Evolutionary conservation across 2,113 vertebrate species (phyloP), one percentile per base, ranked within the genome.

Genomic region (Alaudala cheleensis): DNA sequence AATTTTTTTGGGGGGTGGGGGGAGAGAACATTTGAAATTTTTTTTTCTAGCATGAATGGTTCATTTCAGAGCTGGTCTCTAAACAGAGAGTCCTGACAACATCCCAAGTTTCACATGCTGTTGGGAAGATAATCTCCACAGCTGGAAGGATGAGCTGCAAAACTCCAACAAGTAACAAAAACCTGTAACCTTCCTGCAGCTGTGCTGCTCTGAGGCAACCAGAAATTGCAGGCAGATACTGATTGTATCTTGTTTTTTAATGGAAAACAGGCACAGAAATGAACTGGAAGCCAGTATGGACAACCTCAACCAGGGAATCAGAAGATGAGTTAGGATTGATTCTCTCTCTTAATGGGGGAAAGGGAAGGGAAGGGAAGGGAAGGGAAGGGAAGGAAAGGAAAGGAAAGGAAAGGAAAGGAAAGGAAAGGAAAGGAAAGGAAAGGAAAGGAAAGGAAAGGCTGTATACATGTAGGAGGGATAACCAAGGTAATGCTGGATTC

Each of bases 1-100:
- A 26, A 16, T 6, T 16, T 26, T 29, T 24, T 15, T 9, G 19
- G 54, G 22, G 23, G 2, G 6, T 0, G 0, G 0, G 1, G 11
- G 11, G 24, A 6, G 39, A 17, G 15, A 42, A 23, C 6, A 8
- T 57, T 66, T 50, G 22, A 45, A 42, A 33, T 15, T 40, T 5
- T 12, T 34, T 64, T 4, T 34, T 50, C 51, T 49, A 8, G 51
- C 72, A 5, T 13, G n/a, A 60, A 13, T 40, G 17, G 29, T 37
- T 69, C 8, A n/a, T 73, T 79, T 88, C 45, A 81, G 50, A 91
- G 19, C 57, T 71, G 57, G 7, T 71, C 19, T 85, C n/a, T 76
- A 72, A 82, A 76, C 12, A 81, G 42, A 45, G 28, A 74, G 18
- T 19, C 33, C 51, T 9, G 42, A 58, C 54, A 73, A 50, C 0